Evolutionary conservation across 2,888 invertebrate species (phyloP).

Genomic region (Luperina nickerlii): DNA sequence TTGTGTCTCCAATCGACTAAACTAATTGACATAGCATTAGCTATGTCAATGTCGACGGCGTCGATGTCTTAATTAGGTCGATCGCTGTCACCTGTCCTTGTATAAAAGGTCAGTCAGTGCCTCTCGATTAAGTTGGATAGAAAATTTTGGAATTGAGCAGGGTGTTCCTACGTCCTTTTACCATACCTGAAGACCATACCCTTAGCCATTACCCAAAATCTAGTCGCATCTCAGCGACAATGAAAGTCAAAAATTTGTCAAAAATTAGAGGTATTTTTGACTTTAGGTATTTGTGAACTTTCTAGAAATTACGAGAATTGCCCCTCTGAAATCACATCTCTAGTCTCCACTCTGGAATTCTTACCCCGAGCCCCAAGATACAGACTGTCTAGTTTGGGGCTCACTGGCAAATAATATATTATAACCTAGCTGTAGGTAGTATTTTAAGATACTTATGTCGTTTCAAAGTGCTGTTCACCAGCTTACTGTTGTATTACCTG

Average conservation of each 20-base stretch:
- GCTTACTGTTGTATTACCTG: too few species aligned
- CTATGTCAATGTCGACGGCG: conserved; percentile 32
- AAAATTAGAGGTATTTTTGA: background rate
- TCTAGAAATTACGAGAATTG: background rate
- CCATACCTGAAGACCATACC: background rate
- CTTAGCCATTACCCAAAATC: background rate
- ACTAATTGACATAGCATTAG: conserved; percentile 4
- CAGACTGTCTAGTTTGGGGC: background rate
- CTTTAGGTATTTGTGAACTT: background rate
- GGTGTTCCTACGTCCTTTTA: background rate
- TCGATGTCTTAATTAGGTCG: conserved; percentile 52
- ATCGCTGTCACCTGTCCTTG: conserved; percentile 34
- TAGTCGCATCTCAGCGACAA: background rate
- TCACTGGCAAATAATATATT: background rate
- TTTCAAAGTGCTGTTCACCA: background rate
- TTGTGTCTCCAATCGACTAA: conserved; percentile 27
- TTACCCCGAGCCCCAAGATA: background rate
- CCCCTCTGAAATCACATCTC: background rate
- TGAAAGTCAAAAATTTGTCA: background rate
- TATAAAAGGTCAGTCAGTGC: conserved; percentile 20
- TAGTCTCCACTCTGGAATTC: background rate
- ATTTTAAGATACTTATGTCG: background rate
- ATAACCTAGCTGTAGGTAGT: background rate
- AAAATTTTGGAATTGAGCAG: background rate
- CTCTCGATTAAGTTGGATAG: conserved; percentile 12